A percentile compares a stretch with the other conserved stretches of the same genome.
Evolutionary conservation across 2,797 vertebrate genomes (phyloP).

Genomic region (Astyanax mexicanus): DNA sequence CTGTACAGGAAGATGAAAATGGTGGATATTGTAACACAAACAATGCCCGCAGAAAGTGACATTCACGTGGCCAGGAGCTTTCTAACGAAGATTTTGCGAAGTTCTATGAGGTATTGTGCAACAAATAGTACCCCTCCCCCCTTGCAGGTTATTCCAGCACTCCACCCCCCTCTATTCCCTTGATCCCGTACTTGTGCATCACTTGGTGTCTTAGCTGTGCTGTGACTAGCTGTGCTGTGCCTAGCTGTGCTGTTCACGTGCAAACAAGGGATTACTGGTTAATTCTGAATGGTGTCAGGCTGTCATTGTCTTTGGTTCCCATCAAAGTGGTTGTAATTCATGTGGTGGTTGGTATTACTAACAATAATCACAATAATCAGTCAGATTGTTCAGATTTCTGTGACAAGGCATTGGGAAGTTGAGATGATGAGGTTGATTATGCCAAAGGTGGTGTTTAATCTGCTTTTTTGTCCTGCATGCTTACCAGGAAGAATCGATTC

Average conservation of each 20-base stretch:
- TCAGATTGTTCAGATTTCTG: neutral
- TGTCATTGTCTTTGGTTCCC: constrained; percentile 26
- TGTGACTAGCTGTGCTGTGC: too few species aligned
- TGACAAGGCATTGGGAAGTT: neutral
- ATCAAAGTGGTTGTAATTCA: constrained; percentile 14
- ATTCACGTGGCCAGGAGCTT: constrained; percentile 86
- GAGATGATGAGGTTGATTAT: constrained; percentile 5
- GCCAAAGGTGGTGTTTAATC: constrained; percentile 16
- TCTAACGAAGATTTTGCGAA: constrained; percentile 90
- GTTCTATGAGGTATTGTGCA: constrained; percentile 88
- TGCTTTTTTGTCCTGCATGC: constrained; percentile 61
- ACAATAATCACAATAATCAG: neutral
- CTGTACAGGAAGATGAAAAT: constrained; percentile 80
- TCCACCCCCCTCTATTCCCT: neutral
- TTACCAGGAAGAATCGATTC: constrained; percentile 76
- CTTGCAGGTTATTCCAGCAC: constrained; percentile 6
- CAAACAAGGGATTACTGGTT: constrained; percentile 31
- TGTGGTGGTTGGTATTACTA: neutral
- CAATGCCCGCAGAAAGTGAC: constrained; percentile 85
- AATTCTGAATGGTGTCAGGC: constrained; percentile 34
- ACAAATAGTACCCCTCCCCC: neutral
- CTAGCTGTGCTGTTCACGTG: constrained; percentile 29
- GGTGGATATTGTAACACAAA: constrained; percentile 82
- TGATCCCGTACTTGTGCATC: constrained; percentile 23
- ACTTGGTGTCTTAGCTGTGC: constrained; percentile 22